phyloP scores from a whole-genome alignment of 2,888 invertebrate genomes.

The Agrilus cyanescens region DNA sequence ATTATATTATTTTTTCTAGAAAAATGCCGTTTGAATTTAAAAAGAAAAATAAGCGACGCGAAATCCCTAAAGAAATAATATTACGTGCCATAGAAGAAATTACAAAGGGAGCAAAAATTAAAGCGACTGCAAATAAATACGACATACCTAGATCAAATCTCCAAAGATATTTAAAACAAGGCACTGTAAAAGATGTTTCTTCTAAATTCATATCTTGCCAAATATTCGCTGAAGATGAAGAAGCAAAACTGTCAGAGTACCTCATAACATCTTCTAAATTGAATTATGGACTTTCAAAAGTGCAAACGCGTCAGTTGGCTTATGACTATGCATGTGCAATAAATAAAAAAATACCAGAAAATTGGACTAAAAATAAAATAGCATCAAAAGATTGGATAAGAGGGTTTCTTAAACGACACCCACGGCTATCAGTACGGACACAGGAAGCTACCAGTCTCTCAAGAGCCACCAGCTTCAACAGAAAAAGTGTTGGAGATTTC shows the following conservation, averaged over 20 bases:
- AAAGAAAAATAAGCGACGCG: constrained; percentile 1
- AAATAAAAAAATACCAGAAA: too few species aligned
- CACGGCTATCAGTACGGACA: too few species aligned
- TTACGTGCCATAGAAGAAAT: constrained; percentile 3
- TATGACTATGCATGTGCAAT: too few species aligned
- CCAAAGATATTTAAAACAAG: constrained; percentile 3
- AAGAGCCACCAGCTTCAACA: too few species aligned
- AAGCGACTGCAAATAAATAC: constrained; percentile 5
- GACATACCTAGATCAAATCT: constrained; percentile 3
- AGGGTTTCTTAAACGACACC: too few species aligned
- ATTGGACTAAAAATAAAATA: too few species aligned
- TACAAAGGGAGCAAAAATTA: constrained; percentile 3
- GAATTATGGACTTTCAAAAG: constrained; percentile 19
- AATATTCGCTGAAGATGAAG: constrained; percentile 12
- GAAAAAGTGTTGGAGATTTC: too few species aligned
- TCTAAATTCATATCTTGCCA: constrained; percentile 12
- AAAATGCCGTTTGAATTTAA: constrained; percentile 5
- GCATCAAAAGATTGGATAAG: too few species aligned
- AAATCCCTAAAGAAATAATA: constrained; percentile 3
- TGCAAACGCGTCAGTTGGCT: too few species aligned
- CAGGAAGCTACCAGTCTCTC: too few species aligned
- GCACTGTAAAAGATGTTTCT: constrained; percentile 7
- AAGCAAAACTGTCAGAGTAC: constrained; percentile 10
- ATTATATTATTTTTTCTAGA: too few species aligned
- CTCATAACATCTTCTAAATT: constrained; percentile 8